Evolutionary conservation across 2,888 invertebrate species (phyloP).

Genomic region (Poecilus cupreus): DNA sequence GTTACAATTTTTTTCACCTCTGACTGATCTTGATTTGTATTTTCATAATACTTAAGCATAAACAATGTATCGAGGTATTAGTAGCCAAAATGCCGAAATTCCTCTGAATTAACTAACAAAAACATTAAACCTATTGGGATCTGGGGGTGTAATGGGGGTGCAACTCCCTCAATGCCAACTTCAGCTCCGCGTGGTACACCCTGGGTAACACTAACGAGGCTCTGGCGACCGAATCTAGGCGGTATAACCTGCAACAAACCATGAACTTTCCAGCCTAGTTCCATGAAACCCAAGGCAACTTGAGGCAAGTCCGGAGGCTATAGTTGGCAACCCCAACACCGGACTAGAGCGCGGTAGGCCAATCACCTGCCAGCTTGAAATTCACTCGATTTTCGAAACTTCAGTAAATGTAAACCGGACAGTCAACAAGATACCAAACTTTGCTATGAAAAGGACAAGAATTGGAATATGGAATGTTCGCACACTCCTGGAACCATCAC

Average conservation of each 20-base stretch:
- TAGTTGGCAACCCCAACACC: neutral
- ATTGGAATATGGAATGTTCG: neutral
- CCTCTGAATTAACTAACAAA: too few relatives aligned
- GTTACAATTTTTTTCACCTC: neutral
- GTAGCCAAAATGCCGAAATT: too few relatives aligned
- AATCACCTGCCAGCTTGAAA: neutral
- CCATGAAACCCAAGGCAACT: neutral
- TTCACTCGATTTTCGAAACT: neutral
- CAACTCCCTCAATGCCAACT: too few relatives aligned
- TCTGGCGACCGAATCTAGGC: too few relatives aligned
- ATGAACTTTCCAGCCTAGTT: neutral
- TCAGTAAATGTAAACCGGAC: neutral
- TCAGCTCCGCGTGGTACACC: too few relatives aligned
- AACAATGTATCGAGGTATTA: too few relatives aligned
- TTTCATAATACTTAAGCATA: too few relatives aligned
- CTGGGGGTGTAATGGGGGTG: too few relatives aligned
- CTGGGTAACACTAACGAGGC: too few relatives aligned
- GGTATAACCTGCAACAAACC: neutral
- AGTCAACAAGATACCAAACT: neutral
- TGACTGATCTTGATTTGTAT: neutral
- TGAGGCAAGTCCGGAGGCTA: neutral
- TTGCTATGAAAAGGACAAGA: neutral
- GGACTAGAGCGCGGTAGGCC: neutral
- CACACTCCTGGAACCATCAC: neutral
- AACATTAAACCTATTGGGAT: too few relatives aligned